These are phyloP conservation scores for Lobophora halterata DNA, from an alignment of 2,888 invertebrate genomes.

Conservation along the genomic window DNA sequence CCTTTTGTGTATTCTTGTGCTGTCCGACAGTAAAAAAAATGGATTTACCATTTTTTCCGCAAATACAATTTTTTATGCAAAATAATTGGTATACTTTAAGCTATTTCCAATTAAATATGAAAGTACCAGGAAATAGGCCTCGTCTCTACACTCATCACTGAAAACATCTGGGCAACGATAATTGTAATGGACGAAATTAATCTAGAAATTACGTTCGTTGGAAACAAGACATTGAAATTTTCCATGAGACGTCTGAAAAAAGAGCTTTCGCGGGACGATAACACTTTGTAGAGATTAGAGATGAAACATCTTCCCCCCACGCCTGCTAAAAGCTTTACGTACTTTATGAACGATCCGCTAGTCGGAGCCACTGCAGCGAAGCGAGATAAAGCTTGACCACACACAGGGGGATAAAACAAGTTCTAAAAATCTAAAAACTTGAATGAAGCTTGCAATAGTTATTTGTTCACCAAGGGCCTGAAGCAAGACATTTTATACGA, in stretches of 20 bases:
- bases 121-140: too few relatives aligned
- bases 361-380: conserved; percentile 26
- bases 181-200: conserved; percentile 8
- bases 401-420: too few relatives aligned
- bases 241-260: conserved; percentile 20
- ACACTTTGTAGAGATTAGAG: conserved; percentile 31
- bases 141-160: too few relatives aligned
- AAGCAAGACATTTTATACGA: too few relatives aligned
- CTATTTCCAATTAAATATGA: too few relatives aligned
- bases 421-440: too few relatives aligned
- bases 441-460: too few relatives aligned
- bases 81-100: too few relatives aligned
- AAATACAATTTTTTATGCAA: conserved; percentile 2
- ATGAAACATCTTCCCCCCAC: conserved; percentile 22
- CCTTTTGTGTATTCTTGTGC: too few relatives aligned
- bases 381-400: conserved; percentile 6
- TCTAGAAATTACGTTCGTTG: conserved; percentile 6
- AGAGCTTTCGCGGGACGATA: conserved; percentile 20
- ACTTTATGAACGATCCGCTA: conserved; percentile 33
- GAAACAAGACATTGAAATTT: conserved; percentile 17
- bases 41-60: conserved; percentile 3
- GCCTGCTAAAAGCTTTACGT: conserved; percentile 33
- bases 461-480: too few relatives aligned
- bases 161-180: too few relatives aligned
- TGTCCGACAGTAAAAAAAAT: conserved; percentile 38